Conservation (phyloP, 2,888 invertebrate genomes). For the Urechis unicinctus region DNA sequence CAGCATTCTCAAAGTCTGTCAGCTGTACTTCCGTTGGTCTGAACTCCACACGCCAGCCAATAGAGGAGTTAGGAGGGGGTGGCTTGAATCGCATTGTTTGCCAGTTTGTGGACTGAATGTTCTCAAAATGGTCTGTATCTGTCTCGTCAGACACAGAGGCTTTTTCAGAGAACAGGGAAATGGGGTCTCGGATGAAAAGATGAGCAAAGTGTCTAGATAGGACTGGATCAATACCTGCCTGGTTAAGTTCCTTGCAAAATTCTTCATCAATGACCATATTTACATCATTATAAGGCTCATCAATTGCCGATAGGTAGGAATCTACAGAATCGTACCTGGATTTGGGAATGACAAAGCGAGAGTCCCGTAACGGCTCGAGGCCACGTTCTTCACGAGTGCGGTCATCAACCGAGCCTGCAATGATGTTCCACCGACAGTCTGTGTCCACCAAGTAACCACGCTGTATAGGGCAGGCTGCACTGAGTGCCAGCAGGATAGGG, state of each 20-base stretch:
- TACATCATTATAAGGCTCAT: conserved; percentile 90
- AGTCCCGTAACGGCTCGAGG: conserved; percentile 55
- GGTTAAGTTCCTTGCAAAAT: conserved; percentile 64
- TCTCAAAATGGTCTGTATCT: conserved; percentile 99
- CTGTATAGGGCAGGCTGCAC: conserved; percentile 92
- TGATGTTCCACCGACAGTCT: conserved; percentile 97
- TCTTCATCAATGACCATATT: conserved; percentile 77
- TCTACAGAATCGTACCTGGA: conserved; percentile 97
- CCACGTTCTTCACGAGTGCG: conserved; percentile 88
- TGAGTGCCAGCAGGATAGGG: conserved; percentile 66
- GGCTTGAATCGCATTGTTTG: conserved; percentile 97
- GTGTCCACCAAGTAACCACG: conserved; percentile 90
- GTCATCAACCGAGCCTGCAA: conserved; percentile 92
- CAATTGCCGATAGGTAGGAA: conserved; percentile 85
- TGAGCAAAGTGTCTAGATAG: conserved; percentile 95
- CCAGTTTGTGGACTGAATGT: conserved; percentile 99
- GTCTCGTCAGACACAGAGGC: conserved; percentile 85
- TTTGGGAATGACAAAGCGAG: conserved; percentile 57
- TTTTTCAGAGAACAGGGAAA: conserved; percentile 91
- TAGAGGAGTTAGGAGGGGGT: conserved; percentile 81
- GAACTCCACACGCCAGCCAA: conserved; percentile 99
- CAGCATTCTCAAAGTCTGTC: conserved; percentile 99
- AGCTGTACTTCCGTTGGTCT: conserved; percentile 84
- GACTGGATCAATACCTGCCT: conserved; percentile 75
- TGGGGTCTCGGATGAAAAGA: conserved; percentile 93